Evolutionary conservation across 1,140 invertebrate species (phyloP), one percentile per base, ranked within the genome.

Genomic region (Zaprionus tsacasi): DNA sequence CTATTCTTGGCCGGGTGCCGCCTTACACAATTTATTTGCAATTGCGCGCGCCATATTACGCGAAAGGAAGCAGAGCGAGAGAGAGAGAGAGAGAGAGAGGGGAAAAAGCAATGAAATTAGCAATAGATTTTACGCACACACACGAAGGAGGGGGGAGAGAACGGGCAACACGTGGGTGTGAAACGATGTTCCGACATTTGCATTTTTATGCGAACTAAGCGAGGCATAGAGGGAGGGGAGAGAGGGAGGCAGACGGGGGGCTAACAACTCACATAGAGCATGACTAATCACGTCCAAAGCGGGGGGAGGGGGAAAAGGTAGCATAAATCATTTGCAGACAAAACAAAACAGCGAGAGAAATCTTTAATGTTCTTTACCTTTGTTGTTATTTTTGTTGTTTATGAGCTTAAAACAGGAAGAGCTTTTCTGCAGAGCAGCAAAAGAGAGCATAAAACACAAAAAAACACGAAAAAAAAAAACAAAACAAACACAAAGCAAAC

Each of bases 11-110:
- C 38, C 15, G 67, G 10, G 45, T 50, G 21, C 17, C 71, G 83
- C 83, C 83, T 88, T 83, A 79, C 83, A 68, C 83, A 87, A 87
- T 81, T 71, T 80, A 80, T 80, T 88, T 88, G 68, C 80, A 83
- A 79, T 87, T 87, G 83, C 54, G 82, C 78, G 38, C 72, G 45
- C 45, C 17, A 12, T 25, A 17, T 21, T 10, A 17, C 45, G 17
- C 17, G 33, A 17, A 45, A 45, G 25, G 54, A 21, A 66, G 38
- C 10, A 17, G 43, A n/a, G 43, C n/a, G n/a, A 12, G 7, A 45
- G 3, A 15, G 40, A 3, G n/a, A 45, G 40, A 8, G n/a, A 3
- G n/a, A 4, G 38, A 13, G 38, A 12, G 45, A 30, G 8, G 12
- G 13, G 3, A 21, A 30, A 30, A 52, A 40, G 52, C 17, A 25